Percentiles rank a stretch among this genome's conserved stretches.
Conservation (phyloP, 2,113 vertebrate species). For the Neofelis nebulosa region DNA sequence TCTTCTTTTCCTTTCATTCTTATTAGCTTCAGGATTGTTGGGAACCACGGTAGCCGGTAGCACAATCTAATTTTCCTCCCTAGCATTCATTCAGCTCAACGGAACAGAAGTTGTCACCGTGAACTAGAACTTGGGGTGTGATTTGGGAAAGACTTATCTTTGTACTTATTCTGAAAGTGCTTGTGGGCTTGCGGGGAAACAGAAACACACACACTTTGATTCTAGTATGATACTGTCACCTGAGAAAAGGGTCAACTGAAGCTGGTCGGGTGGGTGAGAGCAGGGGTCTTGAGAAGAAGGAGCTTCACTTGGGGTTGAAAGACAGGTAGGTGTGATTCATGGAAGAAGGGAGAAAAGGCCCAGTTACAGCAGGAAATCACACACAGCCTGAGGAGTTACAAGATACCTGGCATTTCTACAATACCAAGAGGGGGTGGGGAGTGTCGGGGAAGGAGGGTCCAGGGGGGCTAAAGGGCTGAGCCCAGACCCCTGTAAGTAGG, state of each 20-base stretch:
- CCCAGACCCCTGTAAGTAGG: background rate
- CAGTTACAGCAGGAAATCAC: no score
- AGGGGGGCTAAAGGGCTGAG: accelerated
- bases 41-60: no score
- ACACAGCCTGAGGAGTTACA: background rate
- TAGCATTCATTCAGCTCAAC: background rate
- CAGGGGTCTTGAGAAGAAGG: background rate
- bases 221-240: background rate
- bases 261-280: background rate
- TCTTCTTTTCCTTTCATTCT: background rate
- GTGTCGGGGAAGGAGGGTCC: background rate
- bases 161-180: background rate
- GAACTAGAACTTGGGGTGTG: background rate
- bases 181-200: background rate
- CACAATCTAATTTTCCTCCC: background rate
- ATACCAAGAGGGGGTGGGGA: background rate
- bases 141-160: background rate
- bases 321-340: no score
- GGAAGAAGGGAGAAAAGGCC: background rate
- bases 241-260: no score
- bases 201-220: background rate
- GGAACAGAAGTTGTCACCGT: no score
- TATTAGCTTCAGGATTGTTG: background rate
- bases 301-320: background rate
- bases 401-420: background rate